Base-by-base conservation (phyloP, 1,140 invertebrate species). In the Trichonephila clavipes region DNA sequence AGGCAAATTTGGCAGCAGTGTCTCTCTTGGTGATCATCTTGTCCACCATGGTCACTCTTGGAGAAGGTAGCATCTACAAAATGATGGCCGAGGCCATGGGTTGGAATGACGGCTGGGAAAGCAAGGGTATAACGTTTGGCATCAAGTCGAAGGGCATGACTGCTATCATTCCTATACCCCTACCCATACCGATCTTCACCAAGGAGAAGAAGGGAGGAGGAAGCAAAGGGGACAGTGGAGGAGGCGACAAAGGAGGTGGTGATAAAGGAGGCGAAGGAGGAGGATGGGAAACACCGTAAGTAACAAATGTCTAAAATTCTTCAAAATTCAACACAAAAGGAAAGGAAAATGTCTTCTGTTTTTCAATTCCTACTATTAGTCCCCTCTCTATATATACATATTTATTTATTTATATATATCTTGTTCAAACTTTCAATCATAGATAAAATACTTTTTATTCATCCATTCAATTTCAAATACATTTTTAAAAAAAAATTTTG, bases 71-170 rank as follows among this genome's bases (percentile, higher is more conserved):
- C 40, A 34, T 92, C 62, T 92, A 88, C 86, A 88, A 88, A 12
- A 88, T 61, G 92, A 93, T 93, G 92, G 64, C 92, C 0, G 85
- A 93, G 1, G 21, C 51, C n/a, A 92, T 92, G 90, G 91, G 91
- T 2, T 94, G 93, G 93, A 69, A 66, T 21, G 87, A 72, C 28
- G 83, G 83, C 34, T 93, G 92, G 92, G 92, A 93, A 28, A 93
- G 92, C 77, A 94, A 94, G 59, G 93, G 87, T 0, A 61, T 90
- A 14, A 94, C 72, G 1, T 94, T 94, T 64, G 93, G 93, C 77
- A 24, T 94, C 59, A 94, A 94, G 12, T 94, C 93, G 4, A 94
- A 94, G 28, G 93, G 93, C 28, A 94, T 94, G 93, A 94, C 93
- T 16, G 93, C 93, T 77, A 94, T 94, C 61, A 94, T 94, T 16